Evolutionary conservation across 1,140 invertebrate species (phyloP), one percentile per base, ranked within the genome.

Genomic region (Drosophila gunungcola): DNA sequence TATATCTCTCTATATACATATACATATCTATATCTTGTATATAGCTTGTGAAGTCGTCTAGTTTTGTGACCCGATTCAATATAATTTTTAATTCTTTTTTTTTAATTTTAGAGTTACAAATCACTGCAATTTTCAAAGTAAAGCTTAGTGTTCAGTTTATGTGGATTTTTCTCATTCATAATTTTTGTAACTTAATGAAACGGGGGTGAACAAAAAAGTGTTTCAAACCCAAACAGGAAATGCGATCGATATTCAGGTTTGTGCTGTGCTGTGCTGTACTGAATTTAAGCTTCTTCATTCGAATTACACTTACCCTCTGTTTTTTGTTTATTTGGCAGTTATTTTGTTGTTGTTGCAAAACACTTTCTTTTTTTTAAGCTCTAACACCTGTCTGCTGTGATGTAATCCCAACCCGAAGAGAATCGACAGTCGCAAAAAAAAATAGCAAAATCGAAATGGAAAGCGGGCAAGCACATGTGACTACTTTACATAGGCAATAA

Each of bases 91-190:
- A 64, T 51, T 74, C 21, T 52, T 57, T 52, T 46, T 69, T 53
- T 53, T 65, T 42, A 36, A 27, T 12, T 69, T 70, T 57, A 70
- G 52, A 72, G 36, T 72, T 72, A 21, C 70, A 74, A 76, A 86
- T 86, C 80, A 84, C 85, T 88, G 78, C 69, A 70, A 72, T 78
- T 86, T 84, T 70, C 77, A 78, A 89, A 80, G 85, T 85, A 90
- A 90, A 90, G 86, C 86, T 90, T 81, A 78, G 62, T 81, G 78
- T 62, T 81, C 81, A 73, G 70, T 90, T 89, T 72, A 86, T 61
- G 61, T 60, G 64, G 76, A 67, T 74, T 55, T 56, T 41, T 42
- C 42, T 32, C 65, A 43, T 38, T 72, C 38, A 34, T 80, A 60
- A 51, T 38, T 46, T 39, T 53, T 57, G 27, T 38, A 74, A 74